phyloP scores from a whole-genome alignment of 1,140 invertebrate genomes.

The Bombus terrestris region DNA sequence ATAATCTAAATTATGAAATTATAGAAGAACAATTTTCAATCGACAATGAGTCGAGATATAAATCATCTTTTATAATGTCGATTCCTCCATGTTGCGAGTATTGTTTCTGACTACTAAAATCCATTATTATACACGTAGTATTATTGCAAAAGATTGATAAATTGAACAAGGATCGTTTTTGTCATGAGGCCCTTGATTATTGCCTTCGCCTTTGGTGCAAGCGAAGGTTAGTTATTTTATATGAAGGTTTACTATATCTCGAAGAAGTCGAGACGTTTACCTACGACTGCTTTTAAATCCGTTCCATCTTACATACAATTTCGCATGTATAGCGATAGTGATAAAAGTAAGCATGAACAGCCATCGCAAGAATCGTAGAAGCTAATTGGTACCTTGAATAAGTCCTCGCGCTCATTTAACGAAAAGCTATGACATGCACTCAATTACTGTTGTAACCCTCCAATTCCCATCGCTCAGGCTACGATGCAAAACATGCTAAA shows the following conservation, averaged over 20 bases:
- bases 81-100: no score
- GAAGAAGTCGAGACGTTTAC: conserved; percentile 4
- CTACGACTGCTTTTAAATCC: conserved; percentile 54
- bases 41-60: neutral
- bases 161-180: neutral
- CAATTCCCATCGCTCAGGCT: neutral
- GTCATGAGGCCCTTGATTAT: neutral
- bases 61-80: no score
- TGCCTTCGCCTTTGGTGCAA: neutral
- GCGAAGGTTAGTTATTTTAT: conserved; percentile 22
- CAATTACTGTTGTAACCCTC: neutral
- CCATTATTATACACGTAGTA: no score
- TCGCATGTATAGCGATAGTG: conserved; percentile 35
- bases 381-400: neutral
- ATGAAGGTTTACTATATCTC: neutral
- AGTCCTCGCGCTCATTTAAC: conserved; percentile 1
- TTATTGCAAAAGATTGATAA: no score
- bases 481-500: no score
- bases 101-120: no score
- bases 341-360: neutral
- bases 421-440: conserved; percentile 8
- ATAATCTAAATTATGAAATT: neutral
- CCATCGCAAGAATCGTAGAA: neutral
- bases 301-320: conserved; percentile 53
- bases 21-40: neutral